A percentile compares a stretch with the other conserved stretches of the same genome.
Evolutionary conservation across 1,140 invertebrate genomes (phyloP).

Genomic region (Bombus sibiricus): DNA sequence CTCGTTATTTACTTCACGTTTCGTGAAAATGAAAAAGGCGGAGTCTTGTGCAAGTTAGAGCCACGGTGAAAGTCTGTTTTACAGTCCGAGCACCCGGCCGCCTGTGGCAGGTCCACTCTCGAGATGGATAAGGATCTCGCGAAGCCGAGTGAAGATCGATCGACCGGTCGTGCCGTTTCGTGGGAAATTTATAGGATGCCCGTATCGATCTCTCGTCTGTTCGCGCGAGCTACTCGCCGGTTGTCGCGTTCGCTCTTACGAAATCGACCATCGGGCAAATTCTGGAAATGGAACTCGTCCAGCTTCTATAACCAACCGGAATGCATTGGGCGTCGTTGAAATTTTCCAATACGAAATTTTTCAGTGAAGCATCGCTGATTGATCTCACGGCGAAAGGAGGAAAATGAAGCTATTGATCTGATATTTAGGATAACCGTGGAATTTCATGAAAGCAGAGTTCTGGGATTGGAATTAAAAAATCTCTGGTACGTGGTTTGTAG

Average conservation of each 20-base stretch:
- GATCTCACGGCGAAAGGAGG: background rate
- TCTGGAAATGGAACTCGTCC: slow-evolving; percentile 23
- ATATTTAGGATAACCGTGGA: background rate
- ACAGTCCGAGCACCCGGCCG: slow-evolving; percentile 38
- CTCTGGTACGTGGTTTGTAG: background rate
- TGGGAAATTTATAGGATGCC: slow-evolving; percentile 62
- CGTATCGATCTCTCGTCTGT: slow-evolving; percentile 25
- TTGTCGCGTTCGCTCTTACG: slow-evolving; percentile 8
- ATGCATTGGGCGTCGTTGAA: slow-evolving; percentile 3
- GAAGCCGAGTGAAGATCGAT: slow-evolving; percentile 57
- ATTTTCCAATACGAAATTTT: background rate
- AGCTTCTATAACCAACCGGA: background rate
- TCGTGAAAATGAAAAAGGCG: slow-evolving; percentile 66
- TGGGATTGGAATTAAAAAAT: background rate
- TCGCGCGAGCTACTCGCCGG: background rate
- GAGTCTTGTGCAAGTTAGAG: slow-evolving; percentile 67
- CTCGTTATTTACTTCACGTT: slow-evolving; percentile 71
- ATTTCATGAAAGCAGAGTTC: background rate
- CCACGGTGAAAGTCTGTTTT: slow-evolving; percentile 65
- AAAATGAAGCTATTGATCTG: background rate
- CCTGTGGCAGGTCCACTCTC: slow-evolving; percentile 58
- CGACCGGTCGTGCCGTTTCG: slow-evolving; percentile 52
- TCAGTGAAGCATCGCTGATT: background rate
- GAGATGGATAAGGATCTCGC: slow-evolving; percentile 65
- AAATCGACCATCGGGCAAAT: slow-evolving; percentile 25